Evolutionary conservation across 2,888 invertebrate genomes (phyloP), one percentile per base, ranked within the genome.

Genomic region (Sicus ferrugineus): DNA sequence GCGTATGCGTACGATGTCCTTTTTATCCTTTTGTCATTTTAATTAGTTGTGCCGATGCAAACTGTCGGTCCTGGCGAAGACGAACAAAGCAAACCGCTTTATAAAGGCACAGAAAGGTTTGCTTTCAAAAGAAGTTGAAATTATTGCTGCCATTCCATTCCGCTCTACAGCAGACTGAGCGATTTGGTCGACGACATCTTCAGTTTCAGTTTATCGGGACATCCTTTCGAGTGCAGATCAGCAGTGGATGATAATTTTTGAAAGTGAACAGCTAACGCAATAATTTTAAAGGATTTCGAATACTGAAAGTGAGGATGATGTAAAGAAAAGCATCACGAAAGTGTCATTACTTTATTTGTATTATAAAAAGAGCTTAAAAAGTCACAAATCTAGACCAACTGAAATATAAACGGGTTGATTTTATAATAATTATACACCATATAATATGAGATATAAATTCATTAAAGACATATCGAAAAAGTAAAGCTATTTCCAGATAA

Each of bases 21-120:
- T 74, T 74, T 74, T 52, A 68, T 62, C 42, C 73, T 71, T 73
- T 77, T 77, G 76, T 77, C 72, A 76, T 77, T 75, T 68, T 77
- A 77, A 77, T 77, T 77, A 77, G 77, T 70, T 73, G 38, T 75
- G 74, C 75, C 73, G 34, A 42, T 70, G 64, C 59, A 38, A 16
- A 21, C 46, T 46, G n/a, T n/a, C 58, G 21, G 54, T 21, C 16
- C 28, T 66, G 34, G 26, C 65, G 52, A 34, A 46, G 54, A n/a
- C n/a, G 23, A 9, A 42, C 1, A 23, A 64, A 6, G 21, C 30
- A 31, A 30, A n/a, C 19, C 5, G 26, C 3, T 56, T 56, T 66
- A 19, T 21, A 23, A 58, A 67, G 67, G 67, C 59, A 67, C n/a
- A n/a, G n/a, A 31, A 67, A 34, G 34, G 16, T 11, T 19, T 16